phyloP scores from a whole-genome alignment of 2,888 invertebrate species.

The Drosophila mimetica region DNA sequence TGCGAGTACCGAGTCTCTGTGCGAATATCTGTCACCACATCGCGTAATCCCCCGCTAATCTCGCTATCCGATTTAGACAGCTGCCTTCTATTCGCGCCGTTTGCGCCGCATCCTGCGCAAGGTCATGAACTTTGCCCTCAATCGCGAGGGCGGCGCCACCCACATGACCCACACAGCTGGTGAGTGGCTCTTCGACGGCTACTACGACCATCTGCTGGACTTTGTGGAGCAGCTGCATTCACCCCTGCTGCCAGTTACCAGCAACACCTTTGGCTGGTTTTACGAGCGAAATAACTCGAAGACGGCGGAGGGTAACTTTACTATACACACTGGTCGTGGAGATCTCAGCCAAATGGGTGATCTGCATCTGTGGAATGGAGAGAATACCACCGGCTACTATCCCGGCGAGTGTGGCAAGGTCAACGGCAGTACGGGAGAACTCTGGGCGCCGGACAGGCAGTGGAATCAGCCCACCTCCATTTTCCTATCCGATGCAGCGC shows the following conservation, averaged over 20 bases:
- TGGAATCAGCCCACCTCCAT: conserved; percentile 86
- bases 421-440: conserved; percentile 91
- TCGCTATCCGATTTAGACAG: conserved; percentile 85
- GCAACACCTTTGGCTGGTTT: conserved; percentile 93
- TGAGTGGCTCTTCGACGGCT: conserved; percentile 91
- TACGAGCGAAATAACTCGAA: conserved; percentile 89
- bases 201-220: conserved; percentile 89
- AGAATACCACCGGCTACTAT: conserved; percentile 86
- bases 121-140: conserved; percentile 86
- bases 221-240: conserved; percentile 86
- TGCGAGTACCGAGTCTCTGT: background rate
- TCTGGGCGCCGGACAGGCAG: conserved; percentile 88
- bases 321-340: conserved; percentile 89
- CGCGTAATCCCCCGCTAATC: conserved; percentile 16
- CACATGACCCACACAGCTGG: conserved; percentile 87
- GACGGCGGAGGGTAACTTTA: conserved; percentile 90
- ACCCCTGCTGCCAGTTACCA: conserved; percentile 85
- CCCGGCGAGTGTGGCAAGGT: conserved; percentile 88
- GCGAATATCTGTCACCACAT: conserved; percentile 12
- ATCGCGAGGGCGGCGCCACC: conserved; percentile 84
- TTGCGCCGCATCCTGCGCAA: conserved; percentile 83
- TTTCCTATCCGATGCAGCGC: conserved; percentile 91
- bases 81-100: conserved; percentile 86
- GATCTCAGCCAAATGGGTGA: conserved; percentile 88
- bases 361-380: conserved; percentile 89